Conservation (phyloP, 2,888 invertebrate genomes). For the Anticlea derivata region DNA sequence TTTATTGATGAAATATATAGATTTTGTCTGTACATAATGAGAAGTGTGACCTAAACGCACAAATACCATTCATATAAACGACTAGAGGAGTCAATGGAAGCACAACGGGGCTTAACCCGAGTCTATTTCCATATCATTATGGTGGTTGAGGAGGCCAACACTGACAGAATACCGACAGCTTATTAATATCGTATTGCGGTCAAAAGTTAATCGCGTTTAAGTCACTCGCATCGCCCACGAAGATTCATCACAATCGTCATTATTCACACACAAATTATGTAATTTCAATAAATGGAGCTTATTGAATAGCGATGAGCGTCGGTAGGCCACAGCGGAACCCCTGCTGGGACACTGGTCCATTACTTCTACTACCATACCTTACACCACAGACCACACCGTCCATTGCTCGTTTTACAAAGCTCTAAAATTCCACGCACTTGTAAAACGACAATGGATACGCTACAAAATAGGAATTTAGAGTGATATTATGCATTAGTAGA, state of each 20-base stretch:
- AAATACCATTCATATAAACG: constrained; percentile 55
- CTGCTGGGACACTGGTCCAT: constrained; percentile 55
- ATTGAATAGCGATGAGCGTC: constrained; percentile 84
- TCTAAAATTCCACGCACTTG: background rate
- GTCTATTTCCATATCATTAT: constrained; percentile 77
- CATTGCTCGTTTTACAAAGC: constrained; percentile 7
- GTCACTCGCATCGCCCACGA: constrained; percentile 82
- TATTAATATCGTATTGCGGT: constrained; percentile 79
- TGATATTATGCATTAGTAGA: constrained; percentile 8
- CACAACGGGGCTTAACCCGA: constrained; percentile 44
- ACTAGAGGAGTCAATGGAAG: constrained; percentile 54
- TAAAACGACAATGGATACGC: constrained; percentile 18
- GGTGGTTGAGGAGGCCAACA: constrained; percentile 28
- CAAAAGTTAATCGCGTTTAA: constrained; percentile 83
- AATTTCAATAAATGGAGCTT: constrained; percentile 84
- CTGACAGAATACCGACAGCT: constrained; percentile 59
- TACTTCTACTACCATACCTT: constrained; percentile 38
- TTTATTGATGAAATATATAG: too few species aligned
- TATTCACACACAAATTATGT: constrained; percentile 84
- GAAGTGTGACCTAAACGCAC: constrained; percentile 37
- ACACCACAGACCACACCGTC: background rate
- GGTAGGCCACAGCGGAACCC: constrained; percentile 73
- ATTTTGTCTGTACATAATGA: too few species aligned
- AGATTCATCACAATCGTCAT: constrained; percentile 84
- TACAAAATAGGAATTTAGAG: constrained; percentile 14